Base-by-base conservation (phyloP, 30 jellyfish, hydroid and myxozoan species). In the Aurelia sp. region DNA sequence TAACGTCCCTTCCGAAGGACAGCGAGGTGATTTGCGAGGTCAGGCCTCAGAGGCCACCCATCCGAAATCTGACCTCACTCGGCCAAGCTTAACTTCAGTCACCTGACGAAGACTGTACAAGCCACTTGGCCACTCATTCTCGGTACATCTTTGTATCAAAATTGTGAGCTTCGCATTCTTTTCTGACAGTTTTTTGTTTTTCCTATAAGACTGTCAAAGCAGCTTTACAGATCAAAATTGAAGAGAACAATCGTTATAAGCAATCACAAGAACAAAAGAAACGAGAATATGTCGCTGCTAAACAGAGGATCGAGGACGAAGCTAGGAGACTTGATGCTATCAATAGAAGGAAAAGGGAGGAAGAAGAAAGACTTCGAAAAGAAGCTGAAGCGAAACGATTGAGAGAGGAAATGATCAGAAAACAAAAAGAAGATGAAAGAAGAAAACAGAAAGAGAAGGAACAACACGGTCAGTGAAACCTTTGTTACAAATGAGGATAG, bases 401-500 rank as follows among this genome's bases (percentile, higher is more conserved):
- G 84, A 92, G 88, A 83, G 97, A 92, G 58, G 93, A 76, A 63
- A 76, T 71, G 87, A 27, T 84, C 50, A 62, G 61, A 65, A 73
- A 86, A 57, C 90, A 92, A 69, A 71, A 27, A 21, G 96, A 86
- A 53, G 98, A 78, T 6, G 95, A 92, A 13, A 62, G 90, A 47
- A 92, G 90, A 71, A 86, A 79, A 59, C 98, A 87, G 66, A 88
- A 80, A 53, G 87, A 87, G 66, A 83, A 82, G 69, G 98, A 92
- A 74, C 84, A 72, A 44, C 90, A 82, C 30, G 97, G 98, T 87
- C 18, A n/a, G 88, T 21, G 27, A 20, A 9, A 21, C 40, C 51
- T 40, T 40, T 40, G 11, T 40, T 3, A 4, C 11, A 8, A 40
- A 40, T 40, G 3, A 3, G 8, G 51, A 27, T 27, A 27, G 33